Percentiles rank a stretch among this genome's conserved stretches.
Evolutionary conservation across 2,113 vertebrate species (phyloP).

Genomic region (Irena cyanogastra): DNA sequence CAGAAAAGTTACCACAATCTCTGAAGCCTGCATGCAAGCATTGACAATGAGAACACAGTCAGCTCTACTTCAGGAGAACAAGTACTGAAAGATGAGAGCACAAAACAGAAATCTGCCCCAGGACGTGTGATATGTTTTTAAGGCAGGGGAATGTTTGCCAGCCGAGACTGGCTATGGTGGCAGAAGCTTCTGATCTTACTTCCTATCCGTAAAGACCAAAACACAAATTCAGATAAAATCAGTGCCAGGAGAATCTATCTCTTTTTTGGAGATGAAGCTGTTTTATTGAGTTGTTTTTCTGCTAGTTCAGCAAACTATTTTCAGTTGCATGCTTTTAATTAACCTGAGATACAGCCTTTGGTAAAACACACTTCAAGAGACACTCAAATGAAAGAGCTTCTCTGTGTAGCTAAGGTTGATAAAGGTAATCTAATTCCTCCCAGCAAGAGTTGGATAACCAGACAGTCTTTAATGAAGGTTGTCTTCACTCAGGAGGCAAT

Average conservation of each 20-base stretch:
- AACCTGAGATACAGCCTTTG: constrained; percentile 1
- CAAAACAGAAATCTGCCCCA: background rate
- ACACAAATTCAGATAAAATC: background rate
- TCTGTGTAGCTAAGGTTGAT: background rate
- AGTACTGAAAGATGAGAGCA: background rate
- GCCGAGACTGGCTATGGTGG: background rate
- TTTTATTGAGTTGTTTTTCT: constrained; percentile 30
- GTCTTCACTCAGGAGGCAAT: background rate
- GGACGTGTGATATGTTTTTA: background rate
- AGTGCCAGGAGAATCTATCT: background rate
- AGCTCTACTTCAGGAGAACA: background rate
- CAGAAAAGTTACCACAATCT: background rate
- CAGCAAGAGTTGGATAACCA: background rate
- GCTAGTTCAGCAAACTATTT: constrained; percentile 20
- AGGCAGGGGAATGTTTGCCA: background rate
- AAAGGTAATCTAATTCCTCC: background rate
- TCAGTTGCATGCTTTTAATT: constrained; percentile 17
- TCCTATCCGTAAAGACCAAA: background rate
- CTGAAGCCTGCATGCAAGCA: background rate
- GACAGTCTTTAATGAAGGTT: background rate
- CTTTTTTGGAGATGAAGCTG: background rate
- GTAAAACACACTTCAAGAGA: background rate
- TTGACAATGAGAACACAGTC: background rate
- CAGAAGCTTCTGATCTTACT: background rate
- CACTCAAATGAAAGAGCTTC: constrained; percentile 10